A percentile compares a stretch with the other conserved stretches of the same genome.
Conservation (phyloP, 2,113 vertebrate genomes). For the Sapajus apella region DNA sequence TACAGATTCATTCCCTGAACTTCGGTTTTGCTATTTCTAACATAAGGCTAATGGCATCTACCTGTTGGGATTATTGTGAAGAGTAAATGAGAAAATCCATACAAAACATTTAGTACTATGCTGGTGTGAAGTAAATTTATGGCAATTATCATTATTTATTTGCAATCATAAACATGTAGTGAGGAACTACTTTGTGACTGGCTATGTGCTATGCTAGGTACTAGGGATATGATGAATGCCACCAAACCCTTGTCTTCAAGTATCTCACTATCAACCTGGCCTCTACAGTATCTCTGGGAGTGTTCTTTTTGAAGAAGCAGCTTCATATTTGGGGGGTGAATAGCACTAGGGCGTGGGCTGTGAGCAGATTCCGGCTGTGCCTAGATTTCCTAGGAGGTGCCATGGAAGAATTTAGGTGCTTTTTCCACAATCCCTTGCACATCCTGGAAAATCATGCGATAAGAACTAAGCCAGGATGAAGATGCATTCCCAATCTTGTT, state of each 20-base stretch:
- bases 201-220: not conserved
- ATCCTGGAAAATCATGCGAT: not conserved
- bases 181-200: not conserved
- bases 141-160: not conserved
- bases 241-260: not conserved
- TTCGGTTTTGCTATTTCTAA: not conserved
- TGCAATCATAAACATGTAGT: not conserved
- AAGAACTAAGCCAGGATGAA: not conserved
- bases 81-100: not conserved
- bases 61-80: not conserved
- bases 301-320: not conserved
- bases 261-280: not conserved
- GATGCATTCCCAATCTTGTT: not conserved
- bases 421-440: not conserved
- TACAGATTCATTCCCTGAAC: not conserved
- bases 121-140: not conserved
- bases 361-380: not conserved
- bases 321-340: not conserved
- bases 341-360: not conserved
- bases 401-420: not conserved
- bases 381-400: not conserved
- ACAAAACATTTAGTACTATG: not conserved
- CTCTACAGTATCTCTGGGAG: not conserved
- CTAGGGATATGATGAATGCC: not conserved
- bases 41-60: not conserved